These are phyloP conservation scores for Sula dactylatra DNA, from an alignment of 2,113 vertebrate genomes.

Conservation along the genomic window DNA sequence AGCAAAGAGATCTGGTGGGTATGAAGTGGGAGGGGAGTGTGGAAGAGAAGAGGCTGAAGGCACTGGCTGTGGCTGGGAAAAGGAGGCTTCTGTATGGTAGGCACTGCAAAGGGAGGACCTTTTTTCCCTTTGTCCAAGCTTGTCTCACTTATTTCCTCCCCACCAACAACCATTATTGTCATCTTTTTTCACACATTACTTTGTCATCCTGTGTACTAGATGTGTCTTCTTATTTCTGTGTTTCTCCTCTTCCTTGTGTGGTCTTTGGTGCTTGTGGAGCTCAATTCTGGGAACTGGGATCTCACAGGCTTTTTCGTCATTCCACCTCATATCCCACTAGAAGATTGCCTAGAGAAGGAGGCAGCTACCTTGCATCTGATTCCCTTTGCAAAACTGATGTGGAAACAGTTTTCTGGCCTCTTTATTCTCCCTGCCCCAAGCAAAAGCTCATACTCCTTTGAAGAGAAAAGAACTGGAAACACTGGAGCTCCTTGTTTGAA, in stretches of 20 bases:
- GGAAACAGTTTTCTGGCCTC: neutral
- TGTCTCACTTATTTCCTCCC: neutral
- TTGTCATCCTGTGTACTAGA: neutral
- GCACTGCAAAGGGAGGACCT: neutral
- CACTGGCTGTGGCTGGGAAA: neutral
- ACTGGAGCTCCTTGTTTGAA: neutral
- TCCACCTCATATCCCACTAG: neutral
- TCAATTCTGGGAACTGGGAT: neutral
- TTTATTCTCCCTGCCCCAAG: neutral
- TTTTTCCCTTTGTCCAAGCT: neutral
- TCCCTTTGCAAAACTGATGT: neutral
- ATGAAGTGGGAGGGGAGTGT: neutral
- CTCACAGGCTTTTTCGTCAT: neutral
- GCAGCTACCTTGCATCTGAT: neutral
- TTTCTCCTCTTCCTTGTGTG: neutral
- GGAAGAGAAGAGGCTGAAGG: neutral
- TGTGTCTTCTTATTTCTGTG: neutral
- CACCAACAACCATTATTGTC: neutral
- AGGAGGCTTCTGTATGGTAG: neutral
- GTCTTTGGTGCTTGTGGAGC: neutral
- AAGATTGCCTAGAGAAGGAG: neutral
- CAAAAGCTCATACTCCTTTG: neutral
- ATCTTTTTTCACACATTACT: neutral
- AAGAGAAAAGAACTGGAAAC: neutral
- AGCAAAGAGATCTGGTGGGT: neutral